Conservation (phyloP, 1,140 invertebrate genomes). For the Pinna nobilis region DNA sequence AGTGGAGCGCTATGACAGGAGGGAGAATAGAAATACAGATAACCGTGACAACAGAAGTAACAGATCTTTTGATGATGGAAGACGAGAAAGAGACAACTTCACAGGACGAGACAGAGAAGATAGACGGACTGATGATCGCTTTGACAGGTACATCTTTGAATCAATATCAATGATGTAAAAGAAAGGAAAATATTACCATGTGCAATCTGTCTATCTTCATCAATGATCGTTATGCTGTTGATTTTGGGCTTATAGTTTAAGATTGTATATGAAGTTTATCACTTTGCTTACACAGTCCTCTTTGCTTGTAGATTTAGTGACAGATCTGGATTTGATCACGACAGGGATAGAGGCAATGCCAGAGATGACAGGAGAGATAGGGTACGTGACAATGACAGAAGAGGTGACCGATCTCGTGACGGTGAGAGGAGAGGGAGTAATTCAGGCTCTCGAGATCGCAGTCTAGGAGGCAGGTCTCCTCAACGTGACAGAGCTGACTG, state of each 20-base stretch:
- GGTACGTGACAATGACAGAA: constrained; percentile 13
- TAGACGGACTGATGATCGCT: constrained; percentile 35
- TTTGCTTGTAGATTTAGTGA: not conserved
- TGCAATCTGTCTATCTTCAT: too few species aligned
- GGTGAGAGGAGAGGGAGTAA: constrained; percentile 11
- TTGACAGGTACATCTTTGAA: constrained; percentile 29
- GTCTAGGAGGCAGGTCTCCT: not conserved
- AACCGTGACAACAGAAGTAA: constrained; percentile 13
- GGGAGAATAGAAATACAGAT: constrained; percentile 29
- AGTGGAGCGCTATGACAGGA: constrained; percentile 52
- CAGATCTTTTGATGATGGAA: constrained; percentile 23
- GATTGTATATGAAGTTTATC: too few species aligned
- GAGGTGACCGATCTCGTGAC: constrained; percentile 10
- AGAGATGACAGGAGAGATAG: constrained; percentile 29
- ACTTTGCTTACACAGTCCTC: too few species aligned
- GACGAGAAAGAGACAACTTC: constrained; percentile 26
- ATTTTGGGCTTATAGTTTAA: not conserved
- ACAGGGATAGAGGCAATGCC: constrained; percentile 12
- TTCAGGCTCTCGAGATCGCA: not conserved
- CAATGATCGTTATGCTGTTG: too few species aligned
- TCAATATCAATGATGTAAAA: not conserved
- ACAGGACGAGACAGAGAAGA: constrained; percentile 17
- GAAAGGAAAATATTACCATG: too few species aligned
- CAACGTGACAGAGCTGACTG: constrained; percentile 24
- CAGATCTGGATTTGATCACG: not conserved